phyloP scores from a whole-genome alignment of 2,797 vertebrate species.

The Gallinago solitaria region DNA sequence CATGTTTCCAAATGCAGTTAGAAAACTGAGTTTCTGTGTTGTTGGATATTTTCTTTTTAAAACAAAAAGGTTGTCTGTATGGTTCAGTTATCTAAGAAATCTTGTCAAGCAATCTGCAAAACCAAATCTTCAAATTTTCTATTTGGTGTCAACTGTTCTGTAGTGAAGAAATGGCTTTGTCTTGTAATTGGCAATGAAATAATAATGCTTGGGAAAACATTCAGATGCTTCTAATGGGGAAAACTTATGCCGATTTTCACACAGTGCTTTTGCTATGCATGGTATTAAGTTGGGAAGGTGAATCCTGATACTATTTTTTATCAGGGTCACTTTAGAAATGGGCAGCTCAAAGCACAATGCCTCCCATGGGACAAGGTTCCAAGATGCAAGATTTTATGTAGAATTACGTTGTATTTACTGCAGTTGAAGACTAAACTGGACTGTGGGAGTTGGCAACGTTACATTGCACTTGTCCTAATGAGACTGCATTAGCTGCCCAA shows the following conservation, averaged over 20 bases:
- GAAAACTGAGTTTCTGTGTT: conserved; percentile 54
- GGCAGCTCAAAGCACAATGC: conserved; percentile 77
- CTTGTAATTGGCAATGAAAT: conserved; percentile 75
- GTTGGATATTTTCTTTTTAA: conserved; percentile 16
- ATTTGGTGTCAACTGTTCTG: conserved; percentile 76
- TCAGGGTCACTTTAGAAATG: conserved; percentile 75
- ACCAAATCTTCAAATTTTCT: conserved; percentile 73
- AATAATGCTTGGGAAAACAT: conserved; percentile 74
- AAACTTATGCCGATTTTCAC: conserved; percentile 74
- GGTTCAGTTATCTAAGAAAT: conserved; percentile 49
- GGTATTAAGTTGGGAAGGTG: conserved; percentile 74
- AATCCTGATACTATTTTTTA: conserved; percentile 64
- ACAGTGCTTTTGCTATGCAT: conserved; percentile 80
- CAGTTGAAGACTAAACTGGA: conserved; percentile 5
- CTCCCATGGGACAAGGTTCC: conserved; percentile 75
- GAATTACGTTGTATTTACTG: conserved; percentile 6
- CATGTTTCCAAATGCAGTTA: conserved; percentile 70
- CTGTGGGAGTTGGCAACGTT: conserved; percentile 40
- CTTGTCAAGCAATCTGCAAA: conserved; percentile 67
- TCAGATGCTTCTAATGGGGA: conserved; percentile 76
- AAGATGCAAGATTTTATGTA: conserved; percentile 69
- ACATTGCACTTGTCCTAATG: conserved; percentile 75
- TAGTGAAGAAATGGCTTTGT: conserved; percentile 76
- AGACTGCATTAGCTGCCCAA: conserved; percentile 82
- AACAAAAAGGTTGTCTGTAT: conserved; percentile 35